Base-by-base conservation (phyloP, 2,797 vertebrate species). In the Sebastes jordani region DNA sequence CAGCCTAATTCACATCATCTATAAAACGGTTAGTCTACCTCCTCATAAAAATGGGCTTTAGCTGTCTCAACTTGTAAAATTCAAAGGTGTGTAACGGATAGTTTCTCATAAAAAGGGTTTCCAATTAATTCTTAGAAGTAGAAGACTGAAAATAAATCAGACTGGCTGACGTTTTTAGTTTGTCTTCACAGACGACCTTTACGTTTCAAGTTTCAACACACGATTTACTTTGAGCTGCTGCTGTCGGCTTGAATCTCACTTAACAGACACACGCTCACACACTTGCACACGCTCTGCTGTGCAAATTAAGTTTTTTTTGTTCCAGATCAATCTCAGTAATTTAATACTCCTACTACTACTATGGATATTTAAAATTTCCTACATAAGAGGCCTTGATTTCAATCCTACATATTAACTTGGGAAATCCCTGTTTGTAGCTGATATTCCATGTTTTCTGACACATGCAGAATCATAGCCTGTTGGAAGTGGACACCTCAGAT, bases 61-160 rank as follows among this genome's bases (percentile, higher is more conserved):
- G 74, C 32, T 23, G 34, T 77, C 65, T 77, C 25, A 46, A 63
- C 76, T 66, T 81, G 58, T 85, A 84, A 85, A 88, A 81, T 64
- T 66, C 25, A 49, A 69, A 81, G 23, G 58, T 75, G 65, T 81
- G 65, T 74, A 55, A 82, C 79, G 7, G 36, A 74, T 55, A 38
- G 49, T 72, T 76, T 64, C 63, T 65, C 74, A 65, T 80, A 78
- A 85, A 83, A 79, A 68, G 62, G 23, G 27, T 74, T 80, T 77
- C 54, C 29, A 76, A 83, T 88, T 80, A 80, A 90, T 86, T 87
- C 46, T 27, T 54, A 67, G 60, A 60, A 55, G 46, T 22, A 11
- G 58, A 63, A 11, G 61, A 63, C 61, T 68, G 66, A 56, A 67
- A 81, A 81, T 86, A 78, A 86, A 88, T 87, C 83, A 74, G 32